phyloP scores from a whole-genome alignment of 2,113 vertebrate genomes.

The Calidris pygmaea region DNA sequence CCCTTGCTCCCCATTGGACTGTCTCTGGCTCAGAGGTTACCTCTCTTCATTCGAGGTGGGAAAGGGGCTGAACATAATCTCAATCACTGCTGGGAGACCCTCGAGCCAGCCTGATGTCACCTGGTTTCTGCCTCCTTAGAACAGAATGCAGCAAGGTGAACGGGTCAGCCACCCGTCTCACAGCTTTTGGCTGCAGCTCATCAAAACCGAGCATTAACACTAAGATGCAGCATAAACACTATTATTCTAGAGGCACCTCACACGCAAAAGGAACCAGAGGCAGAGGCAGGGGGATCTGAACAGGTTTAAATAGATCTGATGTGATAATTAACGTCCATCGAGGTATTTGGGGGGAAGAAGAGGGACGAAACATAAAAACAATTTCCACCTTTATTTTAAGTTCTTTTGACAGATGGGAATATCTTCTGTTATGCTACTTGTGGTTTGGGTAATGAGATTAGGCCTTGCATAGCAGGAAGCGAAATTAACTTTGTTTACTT shows the following conservation, averaged over 20 bases:
- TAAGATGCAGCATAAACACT: neutral
- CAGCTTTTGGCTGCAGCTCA: neutral
- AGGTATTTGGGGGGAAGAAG: neutral
- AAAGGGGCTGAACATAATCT: neutral
- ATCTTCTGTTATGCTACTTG: constrained; percentile 68
- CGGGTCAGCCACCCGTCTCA: neutral
- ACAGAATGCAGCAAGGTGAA: neutral
- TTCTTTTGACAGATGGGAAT: constrained; percentile 61
- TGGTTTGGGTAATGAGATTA: constrained; percentile 78
- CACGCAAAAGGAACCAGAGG: neutral
- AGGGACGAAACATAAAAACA: neutral
- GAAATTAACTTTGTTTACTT: constrained; percentile 79
- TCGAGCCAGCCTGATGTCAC: rapidly evolving
- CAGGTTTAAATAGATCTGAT: constrained; percentile 15
- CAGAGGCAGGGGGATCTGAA: neutral
- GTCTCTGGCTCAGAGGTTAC: neutral
- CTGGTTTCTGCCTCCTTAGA: neutral
- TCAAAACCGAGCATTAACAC: neutral
- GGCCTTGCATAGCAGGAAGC: constrained; percentile 75
- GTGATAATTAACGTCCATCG: constrained; percentile 34
- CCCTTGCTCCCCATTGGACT: neutral
- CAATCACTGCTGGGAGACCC: neutral
- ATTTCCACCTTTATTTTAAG: constrained; percentile 68
- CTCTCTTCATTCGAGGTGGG: neutral
- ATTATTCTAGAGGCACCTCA: neutral